Evolutionary conservation across 2,888 invertebrate genomes (phyloP).

Genomic region (Caenorhabditis sp.): DNA sequence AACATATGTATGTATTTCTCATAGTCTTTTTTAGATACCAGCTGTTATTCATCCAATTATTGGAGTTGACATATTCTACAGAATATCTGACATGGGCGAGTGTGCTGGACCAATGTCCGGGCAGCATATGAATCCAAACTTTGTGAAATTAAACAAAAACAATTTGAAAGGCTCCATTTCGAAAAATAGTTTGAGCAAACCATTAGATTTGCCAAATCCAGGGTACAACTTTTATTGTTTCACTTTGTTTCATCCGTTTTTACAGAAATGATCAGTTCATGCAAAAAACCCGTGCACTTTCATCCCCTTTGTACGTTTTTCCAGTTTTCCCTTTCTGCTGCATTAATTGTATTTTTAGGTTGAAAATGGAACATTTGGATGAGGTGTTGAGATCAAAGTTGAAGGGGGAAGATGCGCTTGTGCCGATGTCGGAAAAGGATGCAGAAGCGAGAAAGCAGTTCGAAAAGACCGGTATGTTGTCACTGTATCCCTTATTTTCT

Average conservation of each 20-base stretch:
- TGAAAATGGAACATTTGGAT: conserved; percentile 58
- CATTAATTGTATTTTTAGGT: conserved; percentile 41
- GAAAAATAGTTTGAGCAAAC: conserved; percentile 12
- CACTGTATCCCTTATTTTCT: neutral
- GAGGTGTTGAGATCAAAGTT: conserved; percentile 64
- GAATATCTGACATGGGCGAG: conserved; percentile 75
- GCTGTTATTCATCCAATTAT: conserved; percentile 80
- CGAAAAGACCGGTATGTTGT: conserved; percentile 43
- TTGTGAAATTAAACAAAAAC: conserved; percentile 50
- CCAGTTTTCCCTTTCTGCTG: no score
- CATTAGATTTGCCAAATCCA: conserved; percentile 22
- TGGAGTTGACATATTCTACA: conserved; percentile 76
- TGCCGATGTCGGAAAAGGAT: conserved; percentile 58
- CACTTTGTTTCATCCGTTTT: neutral
- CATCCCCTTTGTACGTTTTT: conserved; percentile 55
- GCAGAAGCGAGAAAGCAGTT: conserved; percentile 41
- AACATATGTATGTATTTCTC: no score
- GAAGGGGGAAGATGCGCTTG: conserved; percentile 57
- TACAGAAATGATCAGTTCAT: conserved; percentile 58
- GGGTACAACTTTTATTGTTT: no score
- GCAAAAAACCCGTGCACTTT: conserved; percentile 45
- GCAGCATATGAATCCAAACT: conserved; percentile 54
- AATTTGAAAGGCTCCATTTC: conserved; percentile 20
- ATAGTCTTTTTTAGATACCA: conserved; percentile 65
- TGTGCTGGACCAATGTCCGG: conserved; percentile 70